Base-by-base conservation (phyloP, 2,888 invertebrate genomes). In the Teinopalpus imperialis region DNA sequence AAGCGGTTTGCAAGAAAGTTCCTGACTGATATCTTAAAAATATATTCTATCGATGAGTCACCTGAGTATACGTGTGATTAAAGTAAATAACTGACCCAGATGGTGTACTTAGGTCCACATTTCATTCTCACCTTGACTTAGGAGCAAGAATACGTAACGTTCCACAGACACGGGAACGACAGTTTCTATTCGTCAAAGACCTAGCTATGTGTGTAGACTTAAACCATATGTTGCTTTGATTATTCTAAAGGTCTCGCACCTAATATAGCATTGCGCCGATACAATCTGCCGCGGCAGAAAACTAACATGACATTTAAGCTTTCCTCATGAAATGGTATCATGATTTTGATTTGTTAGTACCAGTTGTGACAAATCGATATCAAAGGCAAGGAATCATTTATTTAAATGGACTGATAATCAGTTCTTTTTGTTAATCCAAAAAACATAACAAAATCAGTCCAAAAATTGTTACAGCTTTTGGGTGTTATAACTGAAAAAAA, bases 61-160 rank as follows among this genome's bases (percentile, higher is more conserved):
- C 52, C 73, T 69, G 70, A 51, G 54, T 44, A 56, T 59, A 60
- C 65, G 69, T 70, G 67, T 63, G 61, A 60, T 58, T 69, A 59
- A 59, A 56, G 72, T 69, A 71, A 76, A 74, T 69, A 73, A 63
- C 58, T 74, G 77, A 76, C 79, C 77, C 66, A 77, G 67, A 71
- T 78, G 72, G 57, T 50, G 36, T 43, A 34, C 49, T 51, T 54
- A 52, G 57, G 53, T 49, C 34, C 12, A 31, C 27, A 20, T 6
- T 6, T 3, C 23, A 14, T 8, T 8, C 6, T 43, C 29, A 39
- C 45, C 45, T 46, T 46, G 45, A 40, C 27, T 40, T 20, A 14
- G n/a, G 29, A 12, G 12, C 30, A 8, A 31, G 20, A 44, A 23
- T 23, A 32, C 1, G 12, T 23, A 5, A 20, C 21, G 29, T 23